Evolutionary conservation across 64 coral and sea anemone genomes (phyloP), one percentile per base, ranked within the genome.

Genomic region (Hydrozoanthus tunicans): DNA sequence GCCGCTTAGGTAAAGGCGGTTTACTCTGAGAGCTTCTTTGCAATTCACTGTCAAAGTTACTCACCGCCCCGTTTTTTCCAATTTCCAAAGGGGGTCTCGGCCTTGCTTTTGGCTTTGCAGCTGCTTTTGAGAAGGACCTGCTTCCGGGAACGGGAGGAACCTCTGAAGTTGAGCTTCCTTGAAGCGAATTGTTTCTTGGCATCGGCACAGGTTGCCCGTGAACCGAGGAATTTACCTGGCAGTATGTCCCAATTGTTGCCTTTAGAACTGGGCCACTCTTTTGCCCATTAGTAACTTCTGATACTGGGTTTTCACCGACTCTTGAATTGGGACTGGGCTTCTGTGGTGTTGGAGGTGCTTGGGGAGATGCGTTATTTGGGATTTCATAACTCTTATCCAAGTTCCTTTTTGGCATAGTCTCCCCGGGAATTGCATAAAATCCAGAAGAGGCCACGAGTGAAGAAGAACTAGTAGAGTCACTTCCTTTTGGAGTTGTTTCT

Each of bases 111-210:
- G 84, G 70, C 14, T 59, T 88, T 11, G 56, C 51, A 32, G 67
- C 9, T 88, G 84, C 69, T 70, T 88, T 88, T 74, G 84, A 88
- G 23, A 88, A 67, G 4, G 84, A 88, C 25, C 84, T 73, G 25
- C 8, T 51, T 61, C n/a, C 84, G 74, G 84, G 57, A 13, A 88
- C 54, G 11, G 26, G 84, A 32, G 84, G 70, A 26, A 60, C 52
- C 69, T 88, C 84, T 60, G 56, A 73, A 7, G 70, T 62, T 15
- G 69, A 14, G 13, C 11, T 61, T 26, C 51, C 84, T 61, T 56
- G 68, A 1, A 75, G 11, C 23, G 55, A 51, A 56, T 23, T 61
- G 24, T 55, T 88, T 56, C 84, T 86, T 58, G 68, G 68, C 11
- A 86, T 73, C 1, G 68, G 1, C 23, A 10, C 3, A 73, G 23